A percentile compares a stretch with the other conserved stretches of the same genome.
phyloP scores from a whole-genome alignment of 2,888 invertebrate species.

The Drosophila kambysellisi region DNA sequence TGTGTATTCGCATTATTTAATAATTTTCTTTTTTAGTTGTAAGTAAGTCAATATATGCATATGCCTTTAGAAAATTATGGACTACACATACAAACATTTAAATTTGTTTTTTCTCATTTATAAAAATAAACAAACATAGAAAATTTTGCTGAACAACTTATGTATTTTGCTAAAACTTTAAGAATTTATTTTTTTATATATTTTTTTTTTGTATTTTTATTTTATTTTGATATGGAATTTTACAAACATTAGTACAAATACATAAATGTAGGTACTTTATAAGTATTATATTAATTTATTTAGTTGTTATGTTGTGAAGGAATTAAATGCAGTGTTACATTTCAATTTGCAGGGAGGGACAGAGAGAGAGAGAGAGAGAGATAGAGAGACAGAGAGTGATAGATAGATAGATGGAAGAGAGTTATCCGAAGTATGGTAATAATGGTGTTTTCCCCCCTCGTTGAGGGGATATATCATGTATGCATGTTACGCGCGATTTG shows the following conservation, averaged over 20 bases:
- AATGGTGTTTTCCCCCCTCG: slow-evolving; percentile 11
- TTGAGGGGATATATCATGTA: slow-evolving; percentile 12
- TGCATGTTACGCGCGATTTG: slow-evolving; percentile 43
- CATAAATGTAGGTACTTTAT: slow-evolving; percentile 59
- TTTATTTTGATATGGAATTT: slow-evolving; percentile 66
- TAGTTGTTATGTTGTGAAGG: slow-evolving; percentile 46
- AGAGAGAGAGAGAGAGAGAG: slow-evolving; percentile 26
- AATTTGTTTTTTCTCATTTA: slow-evolving; percentile 41
- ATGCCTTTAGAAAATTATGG: slow-evolving; percentile 75
- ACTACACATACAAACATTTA: slow-evolving; percentile 75
- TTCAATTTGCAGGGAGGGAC: slow-evolving; percentile 22
- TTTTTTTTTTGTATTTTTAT: neutral
- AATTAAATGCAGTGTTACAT: slow-evolving; percentile 53
- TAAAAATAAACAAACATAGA: slow-evolving; percentile 76
- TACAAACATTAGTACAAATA: slow-evolving; percentile 54
- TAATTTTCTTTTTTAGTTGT: slow-evolving; percentile 17
- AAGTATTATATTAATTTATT: slow-evolving; percentile 40
- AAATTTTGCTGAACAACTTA: slow-evolving; percentile 63
- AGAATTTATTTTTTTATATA: slow-evolving; percentile 13
- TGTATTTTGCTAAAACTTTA: slow-evolving; percentile 40
- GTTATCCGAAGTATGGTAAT: slow-evolving; percentile 14
- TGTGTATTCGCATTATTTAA: slow-evolving; percentile 37
- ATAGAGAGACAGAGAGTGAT: slow-evolving; percentile 24
- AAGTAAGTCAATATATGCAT: slow-evolving; percentile 39
- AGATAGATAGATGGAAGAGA: slow-evolving; percentile 4